A percentile compares a stretch with the other conserved stretches of the same genome.
These are phyloP conservation scores for Hirundichthys speculiger DNA, from an alignment of 2,113 vertebrate genomes.

Conservation along the genomic window DNA sequence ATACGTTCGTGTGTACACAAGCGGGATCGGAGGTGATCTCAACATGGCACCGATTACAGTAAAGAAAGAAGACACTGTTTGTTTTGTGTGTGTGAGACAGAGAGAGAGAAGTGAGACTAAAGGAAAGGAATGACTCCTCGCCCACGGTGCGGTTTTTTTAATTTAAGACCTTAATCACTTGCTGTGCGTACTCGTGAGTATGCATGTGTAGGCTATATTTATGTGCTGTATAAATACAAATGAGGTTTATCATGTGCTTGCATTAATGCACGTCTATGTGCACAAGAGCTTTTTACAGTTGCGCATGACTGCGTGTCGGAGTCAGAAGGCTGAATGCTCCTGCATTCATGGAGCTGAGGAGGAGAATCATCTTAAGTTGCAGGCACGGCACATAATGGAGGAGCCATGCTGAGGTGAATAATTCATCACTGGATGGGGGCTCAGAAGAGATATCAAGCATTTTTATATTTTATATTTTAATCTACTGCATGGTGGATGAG, in stretches of 20 bases:
- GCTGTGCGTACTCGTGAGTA: slow-evolving; percentile 4
- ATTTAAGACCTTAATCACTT: slow-evolving; percentile 24
- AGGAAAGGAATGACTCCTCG: neutral
- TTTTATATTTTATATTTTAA: slow-evolving; percentile 78
- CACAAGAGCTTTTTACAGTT: slow-evolving; percentile 21
- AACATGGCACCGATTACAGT: slow-evolving; percentile 48
- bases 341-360: slow-evolving; percentile 32
- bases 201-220: slow-evolving; percentile 1
- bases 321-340: slow-evolving; percentile 42
- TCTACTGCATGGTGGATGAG: slow-evolving; percentile 65
- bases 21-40: slow-evolving; percentile 42
- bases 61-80: slow-evolving; percentile 50
- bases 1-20: slow-evolving; percentile 54
- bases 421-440: slow-evolving; percentile 75
- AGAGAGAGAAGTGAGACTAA: neutral
- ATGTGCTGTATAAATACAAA: no score
- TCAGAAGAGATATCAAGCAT: slow-evolving; percentile 67
- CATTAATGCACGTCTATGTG: slow-evolving; percentile 14
- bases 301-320: slow-evolving; percentile 10
- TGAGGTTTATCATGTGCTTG: slow-evolving; percentile 23
- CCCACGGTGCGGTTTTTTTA: slow-evolving; percentile 10
- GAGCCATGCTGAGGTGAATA: slow-evolving; percentile 78
- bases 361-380: slow-evolving; percentile 62
- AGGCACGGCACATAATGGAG: slow-evolving; percentile 53
- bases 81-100: slow-evolving; percentile 11